phyloP scores from a whole-genome alignment of 2,113 vertebrate species.

The Sylvicapra grimmia region DNA sequence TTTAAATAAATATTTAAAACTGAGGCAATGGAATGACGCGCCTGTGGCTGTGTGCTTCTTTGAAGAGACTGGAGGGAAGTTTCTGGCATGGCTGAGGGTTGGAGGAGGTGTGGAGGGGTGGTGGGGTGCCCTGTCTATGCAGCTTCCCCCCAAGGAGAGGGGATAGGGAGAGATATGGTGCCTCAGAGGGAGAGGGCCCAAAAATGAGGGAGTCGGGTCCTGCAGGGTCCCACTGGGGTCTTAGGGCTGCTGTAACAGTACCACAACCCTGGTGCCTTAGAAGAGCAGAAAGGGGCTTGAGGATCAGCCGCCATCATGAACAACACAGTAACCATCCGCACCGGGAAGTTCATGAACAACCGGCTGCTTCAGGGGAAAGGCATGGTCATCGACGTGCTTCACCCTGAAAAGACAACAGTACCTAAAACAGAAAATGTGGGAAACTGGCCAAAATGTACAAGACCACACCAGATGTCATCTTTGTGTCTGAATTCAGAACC shows the following conservation, averaged over 20 bases:
- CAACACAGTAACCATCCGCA: background rate
- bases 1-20: slow-evolving; percentile 85
- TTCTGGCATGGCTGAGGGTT: background rate
- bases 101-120: background rate
- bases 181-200: rapidly evolving
- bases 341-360: background rate
- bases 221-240: background rate
- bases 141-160: background rate
- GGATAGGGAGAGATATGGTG: background rate
- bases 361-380: background rate
- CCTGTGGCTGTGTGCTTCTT: slow-evolving; percentile 27
- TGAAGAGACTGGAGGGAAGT: rapidly evolving
- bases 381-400: background rate
- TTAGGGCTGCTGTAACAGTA: background rate
- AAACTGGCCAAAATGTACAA: background rate
- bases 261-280: background rate
- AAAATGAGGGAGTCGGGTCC: background rate
- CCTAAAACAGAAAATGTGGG: background rate
- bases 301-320: rapidly evolving
- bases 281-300: background rate
- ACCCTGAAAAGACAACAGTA: background rate
- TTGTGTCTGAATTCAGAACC: background rate
- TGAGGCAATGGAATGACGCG: slow-evolving; percentile 75
- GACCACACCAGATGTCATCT: background rate
- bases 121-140: background rate